Evolutionary conservation across 2,113 vertebrate genomes (phyloP), one percentile per base, ranked within the genome.

Genomic region (Hydrolagus affinis): DNA sequence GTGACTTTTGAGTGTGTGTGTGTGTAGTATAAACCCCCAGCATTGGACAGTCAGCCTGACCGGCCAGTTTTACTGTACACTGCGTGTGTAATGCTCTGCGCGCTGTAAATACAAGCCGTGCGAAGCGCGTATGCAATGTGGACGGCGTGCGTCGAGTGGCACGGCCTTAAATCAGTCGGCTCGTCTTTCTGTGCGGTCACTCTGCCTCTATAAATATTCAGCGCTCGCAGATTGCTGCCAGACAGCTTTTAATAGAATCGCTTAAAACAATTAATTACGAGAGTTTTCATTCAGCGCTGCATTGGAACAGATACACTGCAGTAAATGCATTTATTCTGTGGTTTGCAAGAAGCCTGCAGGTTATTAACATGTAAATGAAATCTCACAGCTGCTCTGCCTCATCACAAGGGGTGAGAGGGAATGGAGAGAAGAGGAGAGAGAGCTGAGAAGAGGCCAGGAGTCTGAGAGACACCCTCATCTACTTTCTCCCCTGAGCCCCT

Each of bases 331-430:
- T 98, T 98, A 97, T 95, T 97, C 94, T 93, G 92, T 92, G 94
- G 95, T 97, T 97, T 98, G 96, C 96, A 94, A 44, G 94, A 97
- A 95, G 97, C 96, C 96, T 96, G 96, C 97, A 97, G 96, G 97
- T 98, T 98, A 98, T 97, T 98, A 98, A 97, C 96, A 98, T 98
- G 97, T 97, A 98, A 98, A 98, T 98, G 97, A 97, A 98, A 98
- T 97, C 97, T 97, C 97, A 96, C 97, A 98, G 97, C 97, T 98
- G 97, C 96, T 97, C 96, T 94, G 95, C 97, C 97, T 97, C 96
- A 96, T 98, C 98, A 95, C 96, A 93, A 95, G 95, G n/a, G 94
- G 94, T 95, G 95, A 94, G 2, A 94, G 94, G 95, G 95, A n/a
- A n/a, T n/a, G n/a, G n/a, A n/a, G 66, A 93, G 93, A 92, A 90